Evolutionary conservation across 2,888 invertebrate genomes (phyloP).

Genomic region (Mythimna vitellina): DNA sequence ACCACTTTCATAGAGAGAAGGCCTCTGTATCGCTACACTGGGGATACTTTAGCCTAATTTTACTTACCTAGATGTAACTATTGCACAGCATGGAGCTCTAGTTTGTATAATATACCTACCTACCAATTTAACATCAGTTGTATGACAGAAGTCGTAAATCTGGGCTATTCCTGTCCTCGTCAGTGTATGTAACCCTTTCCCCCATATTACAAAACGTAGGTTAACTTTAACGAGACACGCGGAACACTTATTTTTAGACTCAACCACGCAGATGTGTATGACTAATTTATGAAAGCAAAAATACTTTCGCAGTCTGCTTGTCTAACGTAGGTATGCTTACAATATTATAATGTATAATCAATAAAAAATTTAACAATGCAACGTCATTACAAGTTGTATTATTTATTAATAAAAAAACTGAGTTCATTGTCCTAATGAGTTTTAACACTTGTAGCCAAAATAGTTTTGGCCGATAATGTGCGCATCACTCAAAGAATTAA

Average conservation of each 20-base stretch:
- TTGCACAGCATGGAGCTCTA: not conserved
- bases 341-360: not conserved
- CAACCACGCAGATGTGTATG: slow-evolving; percentile 36
- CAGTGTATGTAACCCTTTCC: slow-evolving; percentile 1
- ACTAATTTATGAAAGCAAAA: slow-evolving; percentile 32
- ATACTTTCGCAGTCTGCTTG: slow-evolving; percentile 17
- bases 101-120: not conserved
- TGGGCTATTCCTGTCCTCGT: not conserved
- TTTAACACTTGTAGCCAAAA: slow-evolving; percentile 39
- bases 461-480: slow-evolving; percentile 44
- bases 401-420: slow-evolving; percentile 25
- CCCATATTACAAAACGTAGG: slow-evolving; percentile 16
- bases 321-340: slow-evolving; percentile 14
- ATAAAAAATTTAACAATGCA: not conserved
- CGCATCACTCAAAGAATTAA: slow-evolving; percentile 43
- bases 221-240: slow-evolving; percentile 38
- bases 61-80: not conserved
- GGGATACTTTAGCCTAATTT: not conserved
- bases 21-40: not conserved
- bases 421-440: slow-evolving; percentile 40
- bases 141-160: not conserved
- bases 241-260: slow-evolving; percentile 28
- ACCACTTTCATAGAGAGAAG: not conserved
- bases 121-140: not conserved
- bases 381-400: not conserved